Evolutionary conservation across 2,113 vertebrate species (phyloP).

Genomic region (Aegotheles bennettii): DNA sequence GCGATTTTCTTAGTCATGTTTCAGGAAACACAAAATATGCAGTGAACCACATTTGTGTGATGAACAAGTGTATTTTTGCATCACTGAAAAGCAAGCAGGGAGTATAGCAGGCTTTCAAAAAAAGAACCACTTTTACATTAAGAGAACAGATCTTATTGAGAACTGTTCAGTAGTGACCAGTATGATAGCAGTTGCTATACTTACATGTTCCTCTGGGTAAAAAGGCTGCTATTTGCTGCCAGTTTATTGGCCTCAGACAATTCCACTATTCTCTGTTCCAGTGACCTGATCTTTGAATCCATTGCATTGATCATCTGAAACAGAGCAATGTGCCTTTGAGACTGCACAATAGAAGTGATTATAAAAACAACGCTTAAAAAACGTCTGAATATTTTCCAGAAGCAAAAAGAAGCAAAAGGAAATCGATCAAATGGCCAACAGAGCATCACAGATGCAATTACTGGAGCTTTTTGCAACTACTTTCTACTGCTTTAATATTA

Average conservation of each 20-base stretch:
- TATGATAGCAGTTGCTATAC: constrained; percentile 44
- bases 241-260: constrained; percentile 97
- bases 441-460: not conserved
- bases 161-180: not conserved
- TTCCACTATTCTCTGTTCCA: constrained; percentile 97
- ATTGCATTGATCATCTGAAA: constrained; percentile 97
- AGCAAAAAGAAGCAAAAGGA: not conserved
- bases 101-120: not conserved
- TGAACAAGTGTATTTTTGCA: not conserved
- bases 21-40: not conserved
- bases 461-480: not conserved
- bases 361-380: not conserved
- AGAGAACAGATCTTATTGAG: not conserved
- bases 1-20: not conserved
- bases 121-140: not conserved
- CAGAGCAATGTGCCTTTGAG: constrained; percentile 13
- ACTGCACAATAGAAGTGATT: not conserved
- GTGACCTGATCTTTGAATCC: constrained; percentile 96
- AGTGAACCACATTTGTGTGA: not conserved
- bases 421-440: not conserved
- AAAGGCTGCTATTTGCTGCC: constrained; percentile 97
- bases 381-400: not conserved
- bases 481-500: not conserved
- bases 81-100: not conserved
- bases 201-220: constrained; percentile 99